Evolutionary conservation across 2,113 vertebrate genomes (phyloP), one percentile per base, ranked within the genome.

Genomic region (Apteryx mantelli): DNA sequence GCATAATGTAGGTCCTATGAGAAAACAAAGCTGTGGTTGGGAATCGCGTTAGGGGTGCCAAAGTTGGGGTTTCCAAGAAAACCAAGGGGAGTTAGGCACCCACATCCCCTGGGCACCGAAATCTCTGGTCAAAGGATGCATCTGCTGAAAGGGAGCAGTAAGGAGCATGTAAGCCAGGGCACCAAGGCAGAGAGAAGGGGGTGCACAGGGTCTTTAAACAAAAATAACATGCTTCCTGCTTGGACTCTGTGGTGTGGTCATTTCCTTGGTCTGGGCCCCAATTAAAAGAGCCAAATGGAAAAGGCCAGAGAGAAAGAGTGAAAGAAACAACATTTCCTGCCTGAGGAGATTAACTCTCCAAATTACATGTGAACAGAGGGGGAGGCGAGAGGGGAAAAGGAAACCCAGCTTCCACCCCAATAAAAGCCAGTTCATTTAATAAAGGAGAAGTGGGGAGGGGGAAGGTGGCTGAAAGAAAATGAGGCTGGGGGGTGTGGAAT

Each of bases 351-450:
- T 97, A 97, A 98, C 97, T 94, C 96, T 97, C 97, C 94, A 97
- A 96, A 97, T 96, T 95, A 97, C 96, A 96, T 96, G 97, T 91
- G 97, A 95, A 96, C 81, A 88, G 91, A 94, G 88, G 65, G 76
- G 73, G 94, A 95, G 92, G 92, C 19, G 3, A 96, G 96, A 96
- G 97, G 95, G 98, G 98, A 98, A 98, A 98, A 98, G 98, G 98
- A 98, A 98, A 98, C 98, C 98, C 98, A 98, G 96, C 98, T 98
- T 94, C 94, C 95, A 91, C 90, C 96, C 91, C 97, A 97, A 98
- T 98, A 98, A 99, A 98, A 98, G 97, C 95, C 91, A 98, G 98
- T 98, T 95, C 95, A 96, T 98, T 98, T 98, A 98, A 98, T 98
- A 98, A 98, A 99, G 98, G 97, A 97, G 92, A 92, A 95, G 86